phyloP scores from a whole-genome alignment of 2,797 vertebrate species.

The Leptodactylus fallax region DNA sequence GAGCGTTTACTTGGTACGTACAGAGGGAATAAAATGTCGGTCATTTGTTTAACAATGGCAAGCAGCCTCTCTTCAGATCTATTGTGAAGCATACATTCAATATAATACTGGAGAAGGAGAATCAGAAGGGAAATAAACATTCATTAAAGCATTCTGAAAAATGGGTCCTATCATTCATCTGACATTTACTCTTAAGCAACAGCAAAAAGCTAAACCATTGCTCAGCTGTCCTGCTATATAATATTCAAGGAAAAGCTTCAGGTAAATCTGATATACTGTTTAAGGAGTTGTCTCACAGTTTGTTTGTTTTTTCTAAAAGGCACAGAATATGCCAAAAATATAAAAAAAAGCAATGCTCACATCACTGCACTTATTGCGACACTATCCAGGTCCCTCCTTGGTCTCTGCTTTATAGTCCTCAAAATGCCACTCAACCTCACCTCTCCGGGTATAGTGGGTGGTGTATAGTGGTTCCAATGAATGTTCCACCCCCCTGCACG shows the following conservation, averaged over 20 bases:
- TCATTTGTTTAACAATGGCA: constrained; percentile 2
- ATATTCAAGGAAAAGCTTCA: not conserved
- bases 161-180: not conserved
- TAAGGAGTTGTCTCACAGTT: too few relatives aligned
- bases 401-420: too few relatives aligned
- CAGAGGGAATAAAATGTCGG: not conserved
- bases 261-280: too few relatives aligned
- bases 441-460: too few relatives aligned
- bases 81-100: not conserved
- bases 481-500: too few relatives aligned
- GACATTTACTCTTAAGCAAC: not conserved
- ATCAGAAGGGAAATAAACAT: constrained; percentile 18
- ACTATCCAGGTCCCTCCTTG: too few relatives aligned
- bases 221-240: not conserved
- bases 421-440: too few relatives aligned
- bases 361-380: too few relatives aligned
- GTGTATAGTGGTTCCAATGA: too few relatives aligned
- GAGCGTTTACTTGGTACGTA: not conserved
- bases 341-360: too few relatives aligned
- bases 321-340: too few relatives aligned
- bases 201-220: not conserved
- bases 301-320: too few relatives aligned
- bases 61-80: not conserved
- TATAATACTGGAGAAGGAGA: not conserved
- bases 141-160: constrained; percentile 2